Conservation (phyloP, 2,797 vertebrate species). For the Microctenopoma lineatum region DNA sequence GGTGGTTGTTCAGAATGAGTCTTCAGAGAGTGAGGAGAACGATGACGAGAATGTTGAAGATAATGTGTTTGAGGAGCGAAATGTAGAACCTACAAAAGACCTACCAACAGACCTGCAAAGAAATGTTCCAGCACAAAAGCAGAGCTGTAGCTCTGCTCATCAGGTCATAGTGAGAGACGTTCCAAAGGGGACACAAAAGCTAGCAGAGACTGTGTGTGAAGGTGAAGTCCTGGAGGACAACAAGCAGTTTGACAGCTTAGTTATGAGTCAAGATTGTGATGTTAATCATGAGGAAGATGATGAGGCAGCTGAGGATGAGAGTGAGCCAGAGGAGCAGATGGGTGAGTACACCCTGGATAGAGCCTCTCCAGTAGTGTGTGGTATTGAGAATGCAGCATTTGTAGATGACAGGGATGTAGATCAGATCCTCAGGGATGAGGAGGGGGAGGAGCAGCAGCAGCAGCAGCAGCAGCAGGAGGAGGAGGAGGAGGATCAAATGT, state of each 20-base stretch:
- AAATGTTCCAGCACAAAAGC: conserved; percentile 40
- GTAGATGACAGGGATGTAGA: conserved; percentile 88
- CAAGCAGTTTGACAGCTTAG: conserved; percentile 27
- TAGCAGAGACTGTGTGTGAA: conserved; percentile 49
- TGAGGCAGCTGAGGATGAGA: conserved; percentile 69
- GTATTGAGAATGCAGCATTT: conserved; percentile 93
- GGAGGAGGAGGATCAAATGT: conserved; percentile 76
- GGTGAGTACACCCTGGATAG: conserved; percentile 69
- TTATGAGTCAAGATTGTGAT: conserved; percentile 35
- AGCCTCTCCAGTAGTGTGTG: conserved; percentile 82
- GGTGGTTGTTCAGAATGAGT: conserved; percentile 87
- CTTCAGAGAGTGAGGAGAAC: conserved; percentile 85
- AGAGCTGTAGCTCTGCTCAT: conserved; percentile 27
- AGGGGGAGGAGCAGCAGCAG: conserved; percentile 78
- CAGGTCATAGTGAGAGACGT: conserved; percentile 21
- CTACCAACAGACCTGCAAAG: conserved; percentile 29
- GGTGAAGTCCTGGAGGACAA: conserved; percentile 54
- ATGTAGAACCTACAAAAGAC: conserved; percentile 41
- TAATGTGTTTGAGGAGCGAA: conserved; percentile 74
- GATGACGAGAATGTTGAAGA: conserved; percentile 76
- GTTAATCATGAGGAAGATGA: conserved; percentile 63
- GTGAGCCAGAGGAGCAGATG: conserved; percentile 75
- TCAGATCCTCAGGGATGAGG: conserved; percentile 79
- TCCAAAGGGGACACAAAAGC: conserved; percentile 31
- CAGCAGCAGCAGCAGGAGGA: conserved; percentile 51